Percentiles rank a stretch among this genome's conserved stretches.
phyloP scores from a whole-genome alignment of 2,113 vertebrate genomes.

The Ivindomyrus marchei region DNA sequence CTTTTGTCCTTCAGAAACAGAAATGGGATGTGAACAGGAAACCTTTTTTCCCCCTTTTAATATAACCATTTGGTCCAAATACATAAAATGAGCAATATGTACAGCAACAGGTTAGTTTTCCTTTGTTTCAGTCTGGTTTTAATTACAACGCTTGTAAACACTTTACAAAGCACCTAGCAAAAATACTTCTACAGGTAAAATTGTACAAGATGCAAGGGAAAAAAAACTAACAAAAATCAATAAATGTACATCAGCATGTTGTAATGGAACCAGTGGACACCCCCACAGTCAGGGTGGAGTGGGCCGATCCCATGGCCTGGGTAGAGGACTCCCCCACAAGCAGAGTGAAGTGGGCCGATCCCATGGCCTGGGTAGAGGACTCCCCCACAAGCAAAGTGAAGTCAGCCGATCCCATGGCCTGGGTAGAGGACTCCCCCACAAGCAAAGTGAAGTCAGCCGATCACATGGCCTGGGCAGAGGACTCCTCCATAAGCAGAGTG shows the following conservation, averaged over 20 bases:
- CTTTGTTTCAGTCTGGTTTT: conserved; percentile 19
- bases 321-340: background rate
- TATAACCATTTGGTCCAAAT: conserved; percentile 54
- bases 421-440: background rate
- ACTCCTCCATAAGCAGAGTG: too few species aligned
- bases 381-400: too few species aligned
- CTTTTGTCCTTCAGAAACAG: background rate
- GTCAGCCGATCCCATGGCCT: background rate
- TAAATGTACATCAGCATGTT: conserved; percentile 26
- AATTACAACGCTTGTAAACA: conserved; percentile 48
- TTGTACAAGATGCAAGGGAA: conserved; percentile 31
- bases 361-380: background rate
- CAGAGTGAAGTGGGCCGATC: background rate
- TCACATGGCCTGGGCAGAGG: too few species aligned
- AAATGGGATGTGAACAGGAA: background rate
- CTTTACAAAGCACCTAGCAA: conserved; percentile 37
- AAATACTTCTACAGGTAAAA: conserved; percentile 39
- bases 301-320: background rate
- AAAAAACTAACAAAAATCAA: conserved; percentile 21
- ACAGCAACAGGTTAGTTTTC: conserved; percentile 29
- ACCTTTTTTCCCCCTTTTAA: conserved; percentile 28
- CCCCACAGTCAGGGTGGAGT: background rate
- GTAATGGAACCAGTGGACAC: conserved; percentile 23
- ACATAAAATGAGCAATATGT: conserved; percentile 39
- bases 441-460: too few species aligned